Evolutionary conservation across 2,113 vertebrate genomes (phyloP).

Genomic region (Psittacula cyanocephala): DNA sequence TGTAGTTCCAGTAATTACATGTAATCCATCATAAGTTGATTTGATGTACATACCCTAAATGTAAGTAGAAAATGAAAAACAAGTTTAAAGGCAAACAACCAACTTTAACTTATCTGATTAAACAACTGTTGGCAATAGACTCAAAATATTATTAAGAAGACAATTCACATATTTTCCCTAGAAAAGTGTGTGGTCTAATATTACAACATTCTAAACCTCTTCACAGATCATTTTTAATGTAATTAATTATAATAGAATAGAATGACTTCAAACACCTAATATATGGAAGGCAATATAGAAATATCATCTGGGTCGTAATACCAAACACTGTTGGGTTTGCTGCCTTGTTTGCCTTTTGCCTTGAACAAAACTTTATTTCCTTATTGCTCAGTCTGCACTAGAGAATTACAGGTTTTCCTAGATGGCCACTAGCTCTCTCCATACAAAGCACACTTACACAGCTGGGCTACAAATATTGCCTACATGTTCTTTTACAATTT

Average conservation of each 20-base stretch:
- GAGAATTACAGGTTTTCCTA: not conserved
- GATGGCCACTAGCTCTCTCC: not conserved
- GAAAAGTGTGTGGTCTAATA: not conserved
- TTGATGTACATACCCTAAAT: constrained; percentile 97
- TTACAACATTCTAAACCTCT: not conserved
- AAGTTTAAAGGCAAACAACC: not conserved
- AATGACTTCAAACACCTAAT: not conserved
- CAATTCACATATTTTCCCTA: not conserved
- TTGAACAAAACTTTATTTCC: not conserved
- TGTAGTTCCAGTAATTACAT: constrained; percentile 95
- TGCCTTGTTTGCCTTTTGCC: not conserved
- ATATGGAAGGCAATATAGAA: not conserved
- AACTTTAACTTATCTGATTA: not conserved
- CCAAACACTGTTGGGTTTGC: not conserved
- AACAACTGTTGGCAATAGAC: not conserved
- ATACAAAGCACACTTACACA: not conserved
- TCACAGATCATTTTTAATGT: not conserved
- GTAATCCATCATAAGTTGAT: constrained; percentile 94
- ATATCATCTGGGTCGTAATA: not conserved
- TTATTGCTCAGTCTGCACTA: not conserved
- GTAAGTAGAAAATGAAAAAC: constrained; percentile 16
- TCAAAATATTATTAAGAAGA: not conserved
- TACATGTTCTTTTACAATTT: not conserved
- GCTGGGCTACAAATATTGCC: not conserved
- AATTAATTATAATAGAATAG: not conserved